Evolutionary conservation across 53 echinoderm and acorn worm genomes (phyloP).

Genomic region (Echinarachnius parma): DNA sequence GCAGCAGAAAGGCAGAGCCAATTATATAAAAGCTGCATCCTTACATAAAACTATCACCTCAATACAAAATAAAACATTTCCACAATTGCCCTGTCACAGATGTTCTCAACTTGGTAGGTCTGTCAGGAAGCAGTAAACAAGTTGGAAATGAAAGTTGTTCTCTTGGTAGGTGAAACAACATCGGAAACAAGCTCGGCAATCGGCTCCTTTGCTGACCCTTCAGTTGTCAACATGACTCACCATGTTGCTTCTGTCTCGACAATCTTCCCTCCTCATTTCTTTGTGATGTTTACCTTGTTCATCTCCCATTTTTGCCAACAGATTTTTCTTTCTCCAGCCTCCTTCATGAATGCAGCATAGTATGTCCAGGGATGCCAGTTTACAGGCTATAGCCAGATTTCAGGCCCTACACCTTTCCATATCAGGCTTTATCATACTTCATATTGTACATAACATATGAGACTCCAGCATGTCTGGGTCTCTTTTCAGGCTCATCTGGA

Average conservation of each 20-base stretch:
- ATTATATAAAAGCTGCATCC: too few relatives aligned
- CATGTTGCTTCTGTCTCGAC: not conserved
- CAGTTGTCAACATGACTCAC: not conserved
- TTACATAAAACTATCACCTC: too few relatives aligned
- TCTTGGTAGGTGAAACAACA: not conserved
- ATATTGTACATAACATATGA: too few relatives aligned
- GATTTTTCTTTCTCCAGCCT: not conserved
- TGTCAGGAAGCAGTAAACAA: not conserved
- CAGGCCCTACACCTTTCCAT: too few relatives aligned
- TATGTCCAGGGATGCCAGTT: not conserved
- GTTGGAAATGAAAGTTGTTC: not conserved
- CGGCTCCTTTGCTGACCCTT: conserved; percentile 2
- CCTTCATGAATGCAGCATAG: not conserved
- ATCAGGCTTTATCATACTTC: too few relatives aligned
- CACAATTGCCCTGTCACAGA: too few relatives aligned
- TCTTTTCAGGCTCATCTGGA: too few relatives aligned
- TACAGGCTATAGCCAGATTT: too few relatives aligned
- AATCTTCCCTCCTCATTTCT: not conserved
- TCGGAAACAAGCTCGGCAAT: not conserved
- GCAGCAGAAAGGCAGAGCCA: too few relatives aligned
- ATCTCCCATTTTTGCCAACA: conserved; percentile 1
- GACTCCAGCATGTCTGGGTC: too few relatives aligned
- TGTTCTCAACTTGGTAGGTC: conserved; percentile 9
- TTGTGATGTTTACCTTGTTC: not conserved
- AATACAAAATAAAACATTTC: too few relatives aligned